These are phyloP conservation scores for Heliothis virescens DNA, from an alignment of 1,140 invertebrate genomes.

Conservation along the genomic window DNA sequence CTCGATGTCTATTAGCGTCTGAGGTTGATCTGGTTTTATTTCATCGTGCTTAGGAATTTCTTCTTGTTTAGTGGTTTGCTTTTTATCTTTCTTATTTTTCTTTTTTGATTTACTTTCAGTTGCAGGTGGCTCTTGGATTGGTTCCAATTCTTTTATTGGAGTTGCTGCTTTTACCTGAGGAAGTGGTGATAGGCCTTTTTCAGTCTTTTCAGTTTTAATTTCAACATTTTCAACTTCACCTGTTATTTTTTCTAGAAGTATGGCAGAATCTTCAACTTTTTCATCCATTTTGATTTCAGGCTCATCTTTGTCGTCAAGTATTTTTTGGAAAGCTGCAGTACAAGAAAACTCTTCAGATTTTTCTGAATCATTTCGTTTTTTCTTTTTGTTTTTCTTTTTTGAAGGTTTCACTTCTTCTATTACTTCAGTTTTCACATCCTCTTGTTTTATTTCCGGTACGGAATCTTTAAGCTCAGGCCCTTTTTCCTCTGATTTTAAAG, in stretches of 20 bases:
- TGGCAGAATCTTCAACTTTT: conserved; percentile 1
- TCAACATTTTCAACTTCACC: not conserved
- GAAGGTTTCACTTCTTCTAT: conserved; percentile 55
- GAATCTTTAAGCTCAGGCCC: not conserved
- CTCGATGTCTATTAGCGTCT: not conserved
- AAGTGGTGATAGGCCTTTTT: conserved; percentile 4
- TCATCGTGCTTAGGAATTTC: conserved; percentile 29
- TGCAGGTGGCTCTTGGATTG: conserved; percentile 13
- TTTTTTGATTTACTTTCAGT: conserved; percentile 59
- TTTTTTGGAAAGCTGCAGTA: conserved; percentile 70
- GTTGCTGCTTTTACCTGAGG: not conserved
- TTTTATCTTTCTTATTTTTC: conserved; percentile 68
- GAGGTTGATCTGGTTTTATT: not conserved
- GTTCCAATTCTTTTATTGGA: conserved; percentile 23
- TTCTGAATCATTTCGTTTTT: conserved; percentile 74
- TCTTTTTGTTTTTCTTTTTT: conserved; percentile 81
- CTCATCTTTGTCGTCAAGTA: conserved; percentile 51
- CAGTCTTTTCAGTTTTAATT: conserved; percentile 23
- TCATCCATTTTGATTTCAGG: conserved; percentile 30
- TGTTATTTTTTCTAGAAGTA: conserved; percentile 19
- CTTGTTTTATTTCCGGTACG: not conserved
- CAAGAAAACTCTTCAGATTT: conserved; percentile 69
- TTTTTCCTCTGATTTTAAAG: not conserved
- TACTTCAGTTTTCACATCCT: conserved; percentile 30
- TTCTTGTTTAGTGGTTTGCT: conserved; percentile 36